Conservation (phyloP, 1,140 invertebrate genomes). For the Vanessa tameamea region DNA sequence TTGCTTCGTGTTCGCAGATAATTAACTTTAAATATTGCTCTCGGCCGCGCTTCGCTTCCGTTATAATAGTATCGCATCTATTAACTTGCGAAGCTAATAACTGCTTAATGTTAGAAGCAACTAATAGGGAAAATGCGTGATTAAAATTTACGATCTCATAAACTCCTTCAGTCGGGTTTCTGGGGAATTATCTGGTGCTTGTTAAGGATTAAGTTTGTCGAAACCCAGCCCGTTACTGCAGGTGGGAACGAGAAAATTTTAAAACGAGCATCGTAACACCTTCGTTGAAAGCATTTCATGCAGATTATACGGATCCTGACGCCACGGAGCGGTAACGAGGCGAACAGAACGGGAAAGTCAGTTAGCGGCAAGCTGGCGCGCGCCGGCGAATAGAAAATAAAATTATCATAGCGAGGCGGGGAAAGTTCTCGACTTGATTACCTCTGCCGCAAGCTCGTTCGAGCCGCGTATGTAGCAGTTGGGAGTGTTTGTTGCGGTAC, state of each 20-base stretch:
- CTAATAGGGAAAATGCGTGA: constrained; percentile 5
- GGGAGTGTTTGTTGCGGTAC: constrained; percentile 1
- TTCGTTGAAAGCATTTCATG: constrained; percentile 12
- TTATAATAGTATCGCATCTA: background rate
- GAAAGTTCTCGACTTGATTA: constrained; percentile 14
- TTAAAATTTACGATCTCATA: constrained; percentile 24
- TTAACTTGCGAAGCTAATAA: background rate
- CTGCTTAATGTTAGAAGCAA: background rate
- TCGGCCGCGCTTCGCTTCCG: background rate
- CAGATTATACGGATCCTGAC: constrained; percentile 6
- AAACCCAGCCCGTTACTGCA: constrained; percentile 12
- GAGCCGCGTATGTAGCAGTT: background rate
- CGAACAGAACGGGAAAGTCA: constrained; percentile 1
- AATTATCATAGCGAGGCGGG: constrained; percentile 15
- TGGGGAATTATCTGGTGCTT: constrained; percentile 6
- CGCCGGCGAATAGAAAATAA: constrained; percentile 10
- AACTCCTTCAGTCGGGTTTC: constrained; percentile 6
- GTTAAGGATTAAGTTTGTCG: constrained; percentile 18
- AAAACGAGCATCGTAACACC: constrained; percentile 15
- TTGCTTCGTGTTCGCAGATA: background rate
- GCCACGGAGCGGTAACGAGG: constrained; percentile 8
- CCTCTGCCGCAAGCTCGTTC: constrained; percentile 2
- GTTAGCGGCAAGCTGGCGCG: constrained; percentile 2
- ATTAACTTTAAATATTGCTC: background rate
- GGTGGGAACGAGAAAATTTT: constrained; percentile 3